Base-by-base conservation (phyloP, 2,113 vertebrate species). In the Zapornia atra region DNA sequence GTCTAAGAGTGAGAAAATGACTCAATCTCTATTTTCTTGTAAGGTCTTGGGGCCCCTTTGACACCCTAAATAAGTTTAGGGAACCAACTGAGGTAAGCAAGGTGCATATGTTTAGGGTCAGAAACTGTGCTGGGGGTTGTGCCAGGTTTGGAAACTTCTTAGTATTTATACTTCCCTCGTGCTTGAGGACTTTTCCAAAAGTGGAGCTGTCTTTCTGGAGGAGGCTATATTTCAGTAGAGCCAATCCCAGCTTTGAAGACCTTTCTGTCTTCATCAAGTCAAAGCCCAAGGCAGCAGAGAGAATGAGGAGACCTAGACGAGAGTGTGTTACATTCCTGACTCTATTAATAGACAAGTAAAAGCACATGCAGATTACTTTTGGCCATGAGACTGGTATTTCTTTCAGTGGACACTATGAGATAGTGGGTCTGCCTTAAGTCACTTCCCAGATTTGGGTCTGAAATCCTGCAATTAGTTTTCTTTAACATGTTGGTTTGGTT, bases 401-500 rank as follows among this genome's bases (percentile, higher is more conserved):
- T 12, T 34, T 34, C 57, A 61, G 11, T 38, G 38, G 38, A 38
- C 38, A 38, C 20, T 80, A 29, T 12, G 50, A 64, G 80, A 29
- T 1, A 20, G 29, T 14, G 36, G 5, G 6, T 36, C 26, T n/a
- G 18, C 19, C 36, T 81, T 92, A 12, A 57, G 21, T 16, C 24
- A 17, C 36, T 77, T 48, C 31, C 13, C 61, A 63, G 31, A 59
- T 64, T 33, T 78, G 26, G 38, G 25, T 54, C 7, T 70, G 64
- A 40, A 79, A 54, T 26, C 11, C 63, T 51, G 40, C 46, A 77
- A 36, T 12, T 33, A 22, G 5, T 22, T 90, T 48, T 13, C 29
- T 80, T 70, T 26, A 65, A 11, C n/a, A 20, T 0, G 0, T 5
- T 56, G 21, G 2, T 59, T 82, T 5, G 2, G 38, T 77, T 77